phyloP scores from a whole-genome alignment of 2,113 vertebrate species.

The Seriola aureovittata region DNA sequence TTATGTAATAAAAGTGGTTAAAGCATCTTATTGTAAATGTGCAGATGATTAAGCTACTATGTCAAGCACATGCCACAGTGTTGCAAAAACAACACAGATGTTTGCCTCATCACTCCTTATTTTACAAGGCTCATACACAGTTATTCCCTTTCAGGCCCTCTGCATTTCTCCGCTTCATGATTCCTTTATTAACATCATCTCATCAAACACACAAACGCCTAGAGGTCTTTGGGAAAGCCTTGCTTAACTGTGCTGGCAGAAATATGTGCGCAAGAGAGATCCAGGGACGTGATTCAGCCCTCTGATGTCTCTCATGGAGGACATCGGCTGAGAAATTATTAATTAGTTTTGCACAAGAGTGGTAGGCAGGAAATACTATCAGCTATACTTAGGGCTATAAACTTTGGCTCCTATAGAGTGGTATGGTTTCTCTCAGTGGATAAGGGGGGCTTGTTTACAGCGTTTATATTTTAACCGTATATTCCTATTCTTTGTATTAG shows the following conservation, averaged over 20 bases:
- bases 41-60: slow-evolving; percentile 2
- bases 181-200: slow-evolving; percentile 77
- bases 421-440: slow-evolving; percentile 42
- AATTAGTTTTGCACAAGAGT: slow-evolving; percentile 82
- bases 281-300: slow-evolving; percentile 72
- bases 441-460: slow-evolving; percentile 37
- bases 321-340: slow-evolving; percentile 86
- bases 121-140: slow-evolving; percentile 40
- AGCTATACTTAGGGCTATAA: slow-evolving; percentile 70
- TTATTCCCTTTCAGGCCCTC: slow-evolving; percentile 48
- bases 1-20: slow-evolving; percentile 67
- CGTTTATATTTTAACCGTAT: slow-evolving; percentile 48
- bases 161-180: slow-evolving; percentile 57
- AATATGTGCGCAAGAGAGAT: slow-evolving; percentile 71
- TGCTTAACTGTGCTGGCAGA: slow-evolving; percentile 74
- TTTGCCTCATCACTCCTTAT: slow-evolving; percentile 35
- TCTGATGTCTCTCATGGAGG: slow-evolving; percentile 80
- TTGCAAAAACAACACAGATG: slow-evolving; percentile 22
- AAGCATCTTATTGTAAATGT: slow-evolving; percentile 30
- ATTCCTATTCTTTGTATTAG: slow-evolving; percentile 9
- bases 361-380: slow-evolving; percentile 77
- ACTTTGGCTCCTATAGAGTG: slow-evolving; percentile 57
- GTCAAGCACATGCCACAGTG: slow-evolving; percentile 10
- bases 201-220: slow-evolving; percentile 77
- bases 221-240: slow-evolving; percentile 76